Conservation (phyloP, 2,888 invertebrate species). For the Timema podura region DNA sequence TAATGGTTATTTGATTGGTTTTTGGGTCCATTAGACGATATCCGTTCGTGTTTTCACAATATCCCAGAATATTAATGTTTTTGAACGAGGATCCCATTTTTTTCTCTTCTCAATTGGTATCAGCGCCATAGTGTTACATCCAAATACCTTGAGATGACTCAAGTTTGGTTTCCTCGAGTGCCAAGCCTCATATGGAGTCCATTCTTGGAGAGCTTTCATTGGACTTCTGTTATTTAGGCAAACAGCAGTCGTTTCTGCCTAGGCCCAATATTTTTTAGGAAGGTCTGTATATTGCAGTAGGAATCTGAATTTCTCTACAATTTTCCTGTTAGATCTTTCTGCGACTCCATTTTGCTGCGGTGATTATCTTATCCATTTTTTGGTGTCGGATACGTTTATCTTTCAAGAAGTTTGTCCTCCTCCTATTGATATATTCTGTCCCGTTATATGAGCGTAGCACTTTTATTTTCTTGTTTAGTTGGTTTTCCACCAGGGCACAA, state of each 20-base stretch:
- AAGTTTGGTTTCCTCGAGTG: background rate
- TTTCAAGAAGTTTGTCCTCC: background rate
- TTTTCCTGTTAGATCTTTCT: background rate
- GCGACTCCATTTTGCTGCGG: background rate
- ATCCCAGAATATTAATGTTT: background rate
- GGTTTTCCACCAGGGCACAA: background rate
- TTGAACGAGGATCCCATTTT: background rate
- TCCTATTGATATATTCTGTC: background rate
- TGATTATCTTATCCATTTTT: background rate
- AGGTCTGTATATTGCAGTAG: background rate
- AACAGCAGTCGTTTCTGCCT: background rate
- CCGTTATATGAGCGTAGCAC: background rate
- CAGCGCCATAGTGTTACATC: background rate
- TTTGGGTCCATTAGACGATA: background rate
- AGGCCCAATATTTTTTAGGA: background rate
- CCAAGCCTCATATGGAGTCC: background rate
- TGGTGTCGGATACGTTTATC: background rate
- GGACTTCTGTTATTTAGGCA: constrained; percentile 6
- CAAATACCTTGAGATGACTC: background rate
- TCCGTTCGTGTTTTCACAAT: background rate
- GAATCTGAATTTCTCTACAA: background rate
- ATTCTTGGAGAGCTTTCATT: background rate
- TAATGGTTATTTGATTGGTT: background rate
- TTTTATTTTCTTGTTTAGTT: constrained; percentile 1
- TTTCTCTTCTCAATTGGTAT: background rate